Conservation (phyloP, 2,888 invertebrate genomes). For the Diarsia mendica region DNA sequence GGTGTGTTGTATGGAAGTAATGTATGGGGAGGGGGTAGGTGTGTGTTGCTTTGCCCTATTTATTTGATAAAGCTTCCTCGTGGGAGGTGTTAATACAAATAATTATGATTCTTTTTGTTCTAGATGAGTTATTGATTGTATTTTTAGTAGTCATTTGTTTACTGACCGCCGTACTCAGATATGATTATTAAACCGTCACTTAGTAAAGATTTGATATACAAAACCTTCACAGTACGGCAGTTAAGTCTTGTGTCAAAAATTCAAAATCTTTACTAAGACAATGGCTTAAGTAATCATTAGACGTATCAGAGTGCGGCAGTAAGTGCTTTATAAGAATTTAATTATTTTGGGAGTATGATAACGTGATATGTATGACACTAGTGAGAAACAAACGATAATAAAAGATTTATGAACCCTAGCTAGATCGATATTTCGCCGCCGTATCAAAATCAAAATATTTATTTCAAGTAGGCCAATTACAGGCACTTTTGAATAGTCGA, state of each 20-base stretch:
- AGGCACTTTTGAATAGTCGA: too few species aligned
- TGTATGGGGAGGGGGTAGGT: neutral
- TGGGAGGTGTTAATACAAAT: neutral
- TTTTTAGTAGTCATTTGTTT: neutral
- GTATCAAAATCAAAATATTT: too few species aligned
- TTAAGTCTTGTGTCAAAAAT: too few species aligned
- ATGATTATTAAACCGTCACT: too few species aligned
- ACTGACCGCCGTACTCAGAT: neutral
- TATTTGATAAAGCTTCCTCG: constrained; percentile 3
- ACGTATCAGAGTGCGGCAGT: too few species aligned
- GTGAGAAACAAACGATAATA: neutral
- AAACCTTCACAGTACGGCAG: too few species aligned
- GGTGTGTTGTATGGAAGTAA: neutral
- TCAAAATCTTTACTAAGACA: too few species aligned
- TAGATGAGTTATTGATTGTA: neutral
- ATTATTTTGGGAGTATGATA: neutral
- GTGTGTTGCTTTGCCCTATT: constrained; percentile 20
- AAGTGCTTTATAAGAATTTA: neutral
- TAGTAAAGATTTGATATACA: too few species aligned
- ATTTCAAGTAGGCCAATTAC: too few species aligned
- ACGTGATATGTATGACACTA: neutral
- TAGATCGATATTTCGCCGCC: too few species aligned
- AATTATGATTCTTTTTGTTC: neutral
- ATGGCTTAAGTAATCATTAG: too few species aligned
- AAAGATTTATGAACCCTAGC: too few species aligned